Percentiles rank a stretch among this genome's conserved stretches.
Conservation (phyloP, 1,140 invertebrate species). For the Copidosoma floridanum region DNA sequence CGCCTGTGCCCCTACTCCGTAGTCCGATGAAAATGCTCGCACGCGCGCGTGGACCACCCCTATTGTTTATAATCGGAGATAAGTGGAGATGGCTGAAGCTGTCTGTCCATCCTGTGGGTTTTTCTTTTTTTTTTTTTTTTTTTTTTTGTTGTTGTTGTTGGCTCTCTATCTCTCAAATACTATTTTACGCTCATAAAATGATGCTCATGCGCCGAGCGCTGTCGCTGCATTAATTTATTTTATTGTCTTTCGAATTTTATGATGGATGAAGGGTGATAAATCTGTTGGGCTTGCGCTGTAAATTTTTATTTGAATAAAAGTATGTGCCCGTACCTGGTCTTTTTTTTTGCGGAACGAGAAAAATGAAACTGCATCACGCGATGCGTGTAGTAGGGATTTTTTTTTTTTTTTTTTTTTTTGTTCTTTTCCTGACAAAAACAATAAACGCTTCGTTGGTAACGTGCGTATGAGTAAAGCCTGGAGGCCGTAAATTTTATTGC, state of each 20-base stretch:
- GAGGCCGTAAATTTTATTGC: too few relatives aligned
- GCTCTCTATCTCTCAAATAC: too few relatives aligned
- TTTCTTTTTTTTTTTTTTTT: too few relatives aligned
- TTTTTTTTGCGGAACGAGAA: slow-evolving; percentile 6
- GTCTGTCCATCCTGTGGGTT: too few relatives aligned
- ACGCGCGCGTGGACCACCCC: slow-evolving; percentile 7
- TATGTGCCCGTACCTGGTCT: too few relatives aligned
- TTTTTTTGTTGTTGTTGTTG: too few relatives aligned
- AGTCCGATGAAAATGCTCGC: too few relatives aligned
- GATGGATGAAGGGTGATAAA: slow-evolving; percentile 28
- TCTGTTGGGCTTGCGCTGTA: slow-evolving; percentile 16
- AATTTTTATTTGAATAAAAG: slow-evolving; percentile 19
- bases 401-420: too few relatives aligned
- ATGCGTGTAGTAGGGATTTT: too few relatives aligned
- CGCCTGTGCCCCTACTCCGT: neutral
- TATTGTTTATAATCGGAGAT: neutral
- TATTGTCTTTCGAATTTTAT: slow-evolving; percentile 24
- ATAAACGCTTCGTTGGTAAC: too few relatives aligned
- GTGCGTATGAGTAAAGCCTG: too few relatives aligned
- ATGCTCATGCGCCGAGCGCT: slow-evolving; percentile 11
- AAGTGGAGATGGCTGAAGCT: neutral
- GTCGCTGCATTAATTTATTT: slow-evolving; percentile 28
- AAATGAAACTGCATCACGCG: slow-evolving; percentile 1
- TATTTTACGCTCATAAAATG: slow-evolving; percentile 17
- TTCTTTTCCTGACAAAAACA: slow-evolving; percentile 6